These are phyloP conservation scores for Maylandia zebra DNA, from an alignment of 2,113 vertebrate species.

Conservation along the genomic window DNA sequence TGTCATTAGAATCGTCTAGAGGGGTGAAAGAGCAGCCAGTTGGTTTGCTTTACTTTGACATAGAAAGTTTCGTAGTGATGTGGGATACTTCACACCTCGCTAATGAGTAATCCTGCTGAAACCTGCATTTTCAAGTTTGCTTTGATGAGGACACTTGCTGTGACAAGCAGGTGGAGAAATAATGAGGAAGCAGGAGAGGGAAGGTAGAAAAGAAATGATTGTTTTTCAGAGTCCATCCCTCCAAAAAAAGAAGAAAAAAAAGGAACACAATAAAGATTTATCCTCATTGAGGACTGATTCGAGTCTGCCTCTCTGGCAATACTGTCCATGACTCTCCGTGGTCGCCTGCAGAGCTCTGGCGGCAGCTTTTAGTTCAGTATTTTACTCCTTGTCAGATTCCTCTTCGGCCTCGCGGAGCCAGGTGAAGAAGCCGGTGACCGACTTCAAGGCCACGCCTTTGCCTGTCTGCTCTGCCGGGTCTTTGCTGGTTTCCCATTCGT, in stretches of 20 bases:
- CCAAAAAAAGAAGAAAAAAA: slow-evolving; percentile 29
- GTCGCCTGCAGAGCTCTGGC: slow-evolving; percentile 21
- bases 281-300: slow-evolving; percentile 66
- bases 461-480: slow-evolving; percentile 90
- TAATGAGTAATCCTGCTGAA: slow-evolving; percentile 59
- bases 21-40: slow-evolving; percentile 63
- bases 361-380: not conserved
- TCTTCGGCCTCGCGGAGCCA: slow-evolving; percentile 93
- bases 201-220: slow-evolving; percentile 54
- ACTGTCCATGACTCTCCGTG: slow-evolving; percentile 25
- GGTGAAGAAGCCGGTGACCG: slow-evolving; percentile 92
- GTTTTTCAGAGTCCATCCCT: slow-evolving; percentile 60
- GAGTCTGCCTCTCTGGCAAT: slow-evolving; percentile 59
- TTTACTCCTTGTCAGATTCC: slow-evolving; percentile 91
- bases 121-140: slow-evolving; percentile 55
- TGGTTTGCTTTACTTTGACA: slow-evolving; percentile 49
- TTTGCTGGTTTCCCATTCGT: slow-evolving; percentile 97
- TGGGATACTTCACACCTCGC: slow-evolving; percentile 50
- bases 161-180: slow-evolving; percentile 46
- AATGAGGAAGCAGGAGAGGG: slow-evolving; percentile 47
- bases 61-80: slow-evolving; percentile 43
- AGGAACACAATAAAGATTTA: slow-evolving; percentile 42
- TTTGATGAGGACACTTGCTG: slow-evolving; percentile 61
- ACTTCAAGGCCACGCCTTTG: slow-evolving; percentile 95
- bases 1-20: slow-evolving; percentile 46